Conservation (phyloP, 2,888 invertebrate genomes). For the Drosophila barbarae region DNA sequence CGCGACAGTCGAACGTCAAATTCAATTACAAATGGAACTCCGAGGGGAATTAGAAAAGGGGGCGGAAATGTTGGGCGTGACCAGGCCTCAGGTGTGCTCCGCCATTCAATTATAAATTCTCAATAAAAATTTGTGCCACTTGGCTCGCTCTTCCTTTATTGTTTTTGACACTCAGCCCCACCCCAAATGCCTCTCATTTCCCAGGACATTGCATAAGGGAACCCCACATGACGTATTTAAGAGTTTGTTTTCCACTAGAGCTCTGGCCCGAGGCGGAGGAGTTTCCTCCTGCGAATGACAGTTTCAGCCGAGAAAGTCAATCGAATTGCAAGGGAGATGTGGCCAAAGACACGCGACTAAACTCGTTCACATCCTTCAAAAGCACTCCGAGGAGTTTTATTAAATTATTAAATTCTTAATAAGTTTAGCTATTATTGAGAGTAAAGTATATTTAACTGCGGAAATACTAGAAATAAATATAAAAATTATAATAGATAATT, state of each 20-base stretch:
- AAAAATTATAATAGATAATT: no score
- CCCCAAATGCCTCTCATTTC: neutral
- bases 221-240: constrained; percentile 36
- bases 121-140: constrained; percentile 63
- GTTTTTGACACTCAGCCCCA: constrained; percentile 62
- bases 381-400: neutral
- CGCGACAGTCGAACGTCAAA: constrained; percentile 54
- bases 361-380: neutral
- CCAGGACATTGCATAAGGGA: constrained; percentile 37
- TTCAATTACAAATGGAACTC: constrained; percentile 51
- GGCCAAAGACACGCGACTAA: constrained; percentile 20
- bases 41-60: constrained; percentile 5
- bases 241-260: constrained; percentile 12
- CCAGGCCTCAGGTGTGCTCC: constrained; percentile 73
- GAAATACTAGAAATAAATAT: no score
- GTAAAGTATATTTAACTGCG: no score
- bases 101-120: constrained; percentile 76
- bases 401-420: neutral
- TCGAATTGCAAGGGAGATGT: constrained; percentile 24
- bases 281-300: constrained; percentile 56
- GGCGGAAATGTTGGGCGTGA: constrained; percentile 19
- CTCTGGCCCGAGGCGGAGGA: constrained; percentile 31
- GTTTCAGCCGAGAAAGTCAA: constrained; percentile 55
- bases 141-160: constrained; percentile 51
- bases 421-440: neutral